phyloP scores from a whole-genome alignment of 2,888 invertebrate species.

The Andrena hattorfiana region DNA sequence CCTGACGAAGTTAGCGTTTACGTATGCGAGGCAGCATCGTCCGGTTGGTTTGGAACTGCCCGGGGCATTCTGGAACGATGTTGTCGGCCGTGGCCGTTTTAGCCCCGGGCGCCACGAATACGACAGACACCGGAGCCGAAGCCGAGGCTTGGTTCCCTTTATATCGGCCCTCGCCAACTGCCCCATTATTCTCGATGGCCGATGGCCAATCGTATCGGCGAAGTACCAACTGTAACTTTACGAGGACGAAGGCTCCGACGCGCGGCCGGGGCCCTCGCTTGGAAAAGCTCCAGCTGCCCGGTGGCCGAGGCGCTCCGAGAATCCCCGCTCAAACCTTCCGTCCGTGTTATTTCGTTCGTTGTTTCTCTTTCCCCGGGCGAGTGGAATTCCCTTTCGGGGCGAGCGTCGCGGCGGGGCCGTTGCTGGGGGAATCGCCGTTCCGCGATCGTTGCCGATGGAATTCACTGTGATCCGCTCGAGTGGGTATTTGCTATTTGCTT shows the following conservation, averaged over 20 bases:
- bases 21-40: constrained; percentile 78
- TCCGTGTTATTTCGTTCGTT: background rate
- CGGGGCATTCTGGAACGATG: constrained; percentile 81
- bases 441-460: too few relatives aligned
- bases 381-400: background rate
- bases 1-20: constrained; percentile 80
- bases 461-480: too few relatives aligned
- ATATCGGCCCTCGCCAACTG: constrained; percentile 80
- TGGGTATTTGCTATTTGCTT: too few relatives aligned
- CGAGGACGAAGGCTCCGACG: constrained; percentile 67
- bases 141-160: constrained; percentile 72
- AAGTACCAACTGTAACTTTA: constrained; percentile 80
- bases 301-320: constrained; percentile 1
- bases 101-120: constrained; percentile 77
- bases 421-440: too few relatives aligned
- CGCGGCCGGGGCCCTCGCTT: constrained; percentile 29
- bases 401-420: too few relatives aligned
- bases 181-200: constrained; percentile 82
- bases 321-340: background rate
- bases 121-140: constrained; percentile 72
- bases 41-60: constrained; percentile 80
- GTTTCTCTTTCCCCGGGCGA: constrained; percentile 3
- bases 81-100: constrained; percentile 84
- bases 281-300: constrained; percentile 62
- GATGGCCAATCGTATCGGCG: constrained; percentile 81